These are phyloP conservation scores for Acleris holmiana DNA, from an alignment of 2,888 invertebrate genomes.

Conservation along the genomic window DNA sequence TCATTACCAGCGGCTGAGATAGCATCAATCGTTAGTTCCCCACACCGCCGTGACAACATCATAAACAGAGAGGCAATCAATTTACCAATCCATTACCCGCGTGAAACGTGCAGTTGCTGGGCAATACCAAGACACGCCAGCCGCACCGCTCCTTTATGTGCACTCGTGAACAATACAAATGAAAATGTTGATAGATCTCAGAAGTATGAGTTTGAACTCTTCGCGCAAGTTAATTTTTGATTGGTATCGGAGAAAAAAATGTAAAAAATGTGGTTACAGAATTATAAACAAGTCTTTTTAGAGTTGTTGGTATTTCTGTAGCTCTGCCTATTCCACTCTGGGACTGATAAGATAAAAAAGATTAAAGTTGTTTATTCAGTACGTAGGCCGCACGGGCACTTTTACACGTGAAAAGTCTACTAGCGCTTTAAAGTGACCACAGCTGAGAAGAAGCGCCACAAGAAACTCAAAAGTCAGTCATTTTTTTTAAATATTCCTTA, in stretches of 20 bases:
- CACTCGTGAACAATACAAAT: not conserved
- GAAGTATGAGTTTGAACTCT: not conserved
- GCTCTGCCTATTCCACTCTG: no score
- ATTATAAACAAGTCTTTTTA: no score
- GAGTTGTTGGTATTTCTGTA: no score
- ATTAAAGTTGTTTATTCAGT: no score
- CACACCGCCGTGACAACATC: slow-evolving; percentile 31
- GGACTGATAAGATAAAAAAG: no score
- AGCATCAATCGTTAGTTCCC: slow-evolving; percentile 38
- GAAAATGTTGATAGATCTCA: not conserved
- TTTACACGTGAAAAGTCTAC: no score
- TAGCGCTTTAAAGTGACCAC: no score
- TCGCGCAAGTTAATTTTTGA: slow-evolving; percentile 24
- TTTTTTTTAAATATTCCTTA: no score
- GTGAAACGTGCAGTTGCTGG: slow-evolving; percentile 12
- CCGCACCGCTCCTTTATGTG: slow-evolving; percentile 1
- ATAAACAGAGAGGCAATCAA: slow-evolving; percentile 36
- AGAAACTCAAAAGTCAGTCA: no score
- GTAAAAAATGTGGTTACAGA: no score
- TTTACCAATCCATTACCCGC: slow-evolving; percentile 28
- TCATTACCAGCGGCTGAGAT: slow-evolving; percentile 58
- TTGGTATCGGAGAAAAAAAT: slow-evolving; percentile 14
- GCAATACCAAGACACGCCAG: slow-evolving; percentile 2
- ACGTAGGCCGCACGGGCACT: no score
- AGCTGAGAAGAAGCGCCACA: no score